Percentiles rank a stretch among this genome's conserved stretches.
These are phyloP conservation scores for Lophotriccus pileatus DNA, from an alignment of 2,797 vertebrate genomes.

Conservation along the genomic window DNA sequence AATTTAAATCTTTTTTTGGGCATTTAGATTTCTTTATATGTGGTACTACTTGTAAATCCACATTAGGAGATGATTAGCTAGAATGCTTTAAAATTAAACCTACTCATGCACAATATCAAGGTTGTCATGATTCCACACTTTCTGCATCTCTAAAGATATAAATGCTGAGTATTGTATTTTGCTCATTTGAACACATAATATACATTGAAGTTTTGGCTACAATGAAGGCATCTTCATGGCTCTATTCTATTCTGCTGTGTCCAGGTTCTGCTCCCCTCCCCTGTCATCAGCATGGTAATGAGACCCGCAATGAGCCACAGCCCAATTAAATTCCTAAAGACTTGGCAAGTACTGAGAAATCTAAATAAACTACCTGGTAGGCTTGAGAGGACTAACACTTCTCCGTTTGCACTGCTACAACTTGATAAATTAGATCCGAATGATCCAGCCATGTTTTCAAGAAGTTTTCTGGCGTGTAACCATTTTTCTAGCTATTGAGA, in stretches of 20 bases:
- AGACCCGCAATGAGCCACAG: neutral
- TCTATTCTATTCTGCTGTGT: neutral
- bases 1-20: neutral
- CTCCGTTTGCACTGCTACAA: neutral
- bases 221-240: neutral
- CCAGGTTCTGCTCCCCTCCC: neutral
- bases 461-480: conserved; percentile 7
- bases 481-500: conserved; percentile 19
- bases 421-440: conserved; percentile 11
- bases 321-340: neutral
- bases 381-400: neutral
- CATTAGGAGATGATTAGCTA: neutral
- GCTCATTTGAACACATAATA: neutral
- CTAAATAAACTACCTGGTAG: conserved; percentile 18
- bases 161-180: neutral
- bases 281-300: neutral
- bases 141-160: neutral
- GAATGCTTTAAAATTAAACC: neutral
- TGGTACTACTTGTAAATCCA: neutral
- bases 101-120: neutral
- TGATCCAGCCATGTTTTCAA: conserved; percentile 6
- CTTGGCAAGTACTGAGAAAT: neutral
- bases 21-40: neutral
- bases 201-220: neutral
- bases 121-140: neutral